phyloP scores from a whole-genome alignment of 92 coral and sea anemone genomes.

The Umimayanthus kanabou region DNA sequence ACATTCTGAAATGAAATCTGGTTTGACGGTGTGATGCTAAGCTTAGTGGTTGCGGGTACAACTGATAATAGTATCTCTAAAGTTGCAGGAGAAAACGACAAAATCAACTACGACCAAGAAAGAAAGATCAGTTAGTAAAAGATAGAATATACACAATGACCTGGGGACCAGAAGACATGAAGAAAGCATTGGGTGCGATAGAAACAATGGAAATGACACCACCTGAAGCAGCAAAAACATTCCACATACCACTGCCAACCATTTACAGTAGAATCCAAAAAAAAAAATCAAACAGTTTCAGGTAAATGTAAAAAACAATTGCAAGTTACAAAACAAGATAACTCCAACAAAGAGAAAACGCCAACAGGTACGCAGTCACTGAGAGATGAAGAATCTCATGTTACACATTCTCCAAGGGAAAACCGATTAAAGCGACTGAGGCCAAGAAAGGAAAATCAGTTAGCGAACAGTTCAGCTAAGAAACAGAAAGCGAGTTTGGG shows the following conservation, averaged over 20 bases:
- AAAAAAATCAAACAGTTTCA: no score
- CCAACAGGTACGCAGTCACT: not conserved
- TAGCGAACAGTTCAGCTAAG: not conserved
- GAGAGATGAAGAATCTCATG: not conserved
- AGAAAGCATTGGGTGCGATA: not conserved
- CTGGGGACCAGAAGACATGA: conserved; percentile 7
- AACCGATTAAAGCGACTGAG: not conserved
- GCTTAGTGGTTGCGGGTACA: no score
- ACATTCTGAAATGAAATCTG: no score
- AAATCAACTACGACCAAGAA: not conserved
- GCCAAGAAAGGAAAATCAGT: not conserved
- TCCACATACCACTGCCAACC: not conserved
- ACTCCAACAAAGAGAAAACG: no score
- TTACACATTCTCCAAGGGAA: not conserved
- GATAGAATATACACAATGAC: not conserved
- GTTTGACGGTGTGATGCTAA: no score
- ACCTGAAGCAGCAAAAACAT: not conserved
- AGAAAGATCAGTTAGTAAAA: not conserved
- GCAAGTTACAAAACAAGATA: no score
- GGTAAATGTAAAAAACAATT: no score
- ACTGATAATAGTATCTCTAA: no score
- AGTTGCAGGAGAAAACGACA: not conserved
- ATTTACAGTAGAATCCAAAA: no score
- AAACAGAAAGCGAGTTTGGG: not conserved
- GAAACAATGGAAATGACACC: not conserved